These are phyloP conservation scores for Radopholus similis DNA, from an alignment of 1,140 invertebrate species.

Conservation along the genomic window DNA sequence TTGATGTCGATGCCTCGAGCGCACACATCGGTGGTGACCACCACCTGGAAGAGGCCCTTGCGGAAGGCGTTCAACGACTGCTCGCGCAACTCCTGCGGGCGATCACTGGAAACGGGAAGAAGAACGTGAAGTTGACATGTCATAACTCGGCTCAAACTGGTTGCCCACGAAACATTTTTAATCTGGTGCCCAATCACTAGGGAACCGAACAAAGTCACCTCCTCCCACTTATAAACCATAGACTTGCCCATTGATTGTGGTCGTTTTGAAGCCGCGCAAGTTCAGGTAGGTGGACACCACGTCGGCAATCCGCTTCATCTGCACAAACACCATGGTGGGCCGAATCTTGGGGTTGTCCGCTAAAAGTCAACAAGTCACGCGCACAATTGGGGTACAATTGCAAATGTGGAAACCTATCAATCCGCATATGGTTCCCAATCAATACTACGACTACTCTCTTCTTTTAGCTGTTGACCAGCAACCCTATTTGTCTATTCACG, in stretches of 20 bases:
- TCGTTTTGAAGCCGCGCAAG: conserved; percentile 18
- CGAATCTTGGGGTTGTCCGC: conserved; percentile 56
- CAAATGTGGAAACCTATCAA: no score
- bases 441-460: no score
- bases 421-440: no score
- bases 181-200: no score
- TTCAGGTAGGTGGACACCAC: conserved; percentile 75
- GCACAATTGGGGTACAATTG: no score
- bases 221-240: no score
- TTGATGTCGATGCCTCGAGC: conserved; percentile 85
- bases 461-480: no score
- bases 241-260: conserved; percentile 25
- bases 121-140: background rate
- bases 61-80: conserved; percentile 76
- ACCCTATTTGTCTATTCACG: no score
- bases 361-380: background rate
- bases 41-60: conserved; percentile 64
- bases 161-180: no score
- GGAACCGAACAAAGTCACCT: background rate
- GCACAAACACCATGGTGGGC: conserved; percentile 81
- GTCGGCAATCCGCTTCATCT: conserved; percentile 81
- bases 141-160: no score
- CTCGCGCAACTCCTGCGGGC: conserved; percentile 83
- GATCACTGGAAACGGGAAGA: conserved; percentile 65
- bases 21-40: conserved; percentile 89